Evolutionary conservation across 1,140 invertebrate genomes (phyloP), one percentile per base, ranked within the genome.

Genomic region (Drosophila ficusphila): DNA sequence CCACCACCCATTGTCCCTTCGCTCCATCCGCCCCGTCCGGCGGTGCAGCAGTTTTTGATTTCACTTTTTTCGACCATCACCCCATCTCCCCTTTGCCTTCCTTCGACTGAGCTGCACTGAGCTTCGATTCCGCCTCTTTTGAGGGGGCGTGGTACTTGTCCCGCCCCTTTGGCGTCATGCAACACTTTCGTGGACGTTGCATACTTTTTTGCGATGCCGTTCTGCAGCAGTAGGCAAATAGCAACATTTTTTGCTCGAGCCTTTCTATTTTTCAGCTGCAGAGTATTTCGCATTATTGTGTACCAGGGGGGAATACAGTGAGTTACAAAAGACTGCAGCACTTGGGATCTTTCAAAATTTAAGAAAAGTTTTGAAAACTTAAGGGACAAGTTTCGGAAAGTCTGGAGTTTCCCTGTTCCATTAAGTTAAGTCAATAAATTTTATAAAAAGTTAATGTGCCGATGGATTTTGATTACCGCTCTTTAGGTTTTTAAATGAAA

Each of bases 31-130:
- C n/a, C n/a, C n/a, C n/a, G 19, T 7, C 11, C 27, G n/a, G 69
- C 54, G 38, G 33, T 44, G 76, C 65, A 89, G 82, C 82, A 88
- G 74, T 88, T 88, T 88, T 88, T 88, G 82, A 88, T 88, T 88
- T 88, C 83, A 89, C 82, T 88, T 88, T 86, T 86, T 85, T 74
- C 12, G 52, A 41, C 54, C 48, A 76, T n/a, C n/a, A n/a, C n/a
- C 65, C 42, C 54, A 62, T 62, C 60, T n/a, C 56, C 64, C 36
- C 8, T 25, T 18, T 29, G 16, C 52, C 42, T 67, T 51, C 61
- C 61, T 68, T 68, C 25, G 36, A 25, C 34, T 31, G 21, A 54
- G 51, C 52, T 79, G 82, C 82, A 82, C 60, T 57, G 74, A 71
- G 76, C 85, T 79, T 68, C 76, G 78, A 70, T 86, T 76, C 56